Conservation (phyloP, 2,888 invertebrate genomes). For the Heliconius charithonia region DNA sequence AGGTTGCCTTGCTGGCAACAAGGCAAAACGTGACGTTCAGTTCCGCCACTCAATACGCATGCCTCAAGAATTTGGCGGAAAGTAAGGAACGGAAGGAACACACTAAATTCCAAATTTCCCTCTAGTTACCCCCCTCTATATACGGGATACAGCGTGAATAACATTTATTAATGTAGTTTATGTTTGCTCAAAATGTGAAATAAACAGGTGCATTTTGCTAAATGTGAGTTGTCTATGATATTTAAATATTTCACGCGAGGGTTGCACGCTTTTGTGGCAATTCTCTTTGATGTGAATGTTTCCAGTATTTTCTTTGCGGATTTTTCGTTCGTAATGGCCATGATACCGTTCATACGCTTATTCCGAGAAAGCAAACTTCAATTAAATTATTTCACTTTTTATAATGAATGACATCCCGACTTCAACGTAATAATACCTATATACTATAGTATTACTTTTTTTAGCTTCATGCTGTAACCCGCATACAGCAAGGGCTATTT, state of each 20-base stretch:
- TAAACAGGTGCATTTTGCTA: conserved; percentile 4
- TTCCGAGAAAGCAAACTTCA: conserved; percentile 29
- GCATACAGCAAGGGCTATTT: too few species aligned
- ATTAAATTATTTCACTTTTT: conserved; percentile 27
- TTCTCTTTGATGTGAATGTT: conserved; percentile 39
- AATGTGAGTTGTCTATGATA: conserved; percentile 27
- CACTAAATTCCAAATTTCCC: too few species aligned
- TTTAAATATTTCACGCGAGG: conserved; percentile 35
- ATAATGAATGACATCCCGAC: not conserved
- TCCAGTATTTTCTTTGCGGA: conserved; percentile 33
- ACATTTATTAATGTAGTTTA: not conserved
- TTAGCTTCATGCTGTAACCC: too few species aligned
- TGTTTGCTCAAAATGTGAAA: not conserved
- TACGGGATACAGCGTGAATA: too few species aligned
- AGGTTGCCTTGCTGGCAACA: too few species aligned
- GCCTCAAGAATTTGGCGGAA: too few species aligned
- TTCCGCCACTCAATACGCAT: too few species aligned
- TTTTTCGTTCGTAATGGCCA: conserved; percentile 31
- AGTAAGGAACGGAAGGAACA: too few species aligned
- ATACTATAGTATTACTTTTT: too few species aligned
- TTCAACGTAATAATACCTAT: not conserved
- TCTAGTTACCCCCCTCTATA: too few species aligned
- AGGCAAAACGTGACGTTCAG: too few species aligned
- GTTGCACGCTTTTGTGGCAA: conserved; percentile 31
- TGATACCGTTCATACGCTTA: conserved; percentile 27